phyloP scores from a whole-genome alignment of 2,888 invertebrate genomes.

The Stenoptilia bipunctidactyla region DNA sequence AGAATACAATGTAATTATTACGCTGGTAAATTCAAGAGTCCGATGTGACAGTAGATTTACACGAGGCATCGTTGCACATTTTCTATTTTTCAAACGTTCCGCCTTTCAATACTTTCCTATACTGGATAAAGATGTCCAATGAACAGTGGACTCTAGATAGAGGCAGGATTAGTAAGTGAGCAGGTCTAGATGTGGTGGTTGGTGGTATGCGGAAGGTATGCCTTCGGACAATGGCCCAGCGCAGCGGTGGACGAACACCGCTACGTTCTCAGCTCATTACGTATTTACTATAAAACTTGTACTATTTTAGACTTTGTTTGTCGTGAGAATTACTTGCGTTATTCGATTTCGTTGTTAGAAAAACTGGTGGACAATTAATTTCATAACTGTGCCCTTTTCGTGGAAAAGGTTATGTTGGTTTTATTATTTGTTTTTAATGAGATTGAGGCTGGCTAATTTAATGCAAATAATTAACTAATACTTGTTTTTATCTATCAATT shows the following conservation, averaged over 20 bases:
- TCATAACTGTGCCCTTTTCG: no score
- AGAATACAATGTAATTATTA: no score
- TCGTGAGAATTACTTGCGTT: conserved; percentile 12
- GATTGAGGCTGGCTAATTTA: no score
- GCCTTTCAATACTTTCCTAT: conserved; percentile 64
- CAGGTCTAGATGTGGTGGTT: conserved; percentile 36
- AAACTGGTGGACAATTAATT: no score
- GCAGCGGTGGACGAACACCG: conserved; percentile 41
- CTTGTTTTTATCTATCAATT: no score
- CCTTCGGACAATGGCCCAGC: conserved; percentile 51
- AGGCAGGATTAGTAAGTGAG: conserved; percentile 18
- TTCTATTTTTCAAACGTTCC: conserved; percentile 67
- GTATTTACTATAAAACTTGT: conserved; percentile 55
- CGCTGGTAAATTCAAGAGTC: no score
- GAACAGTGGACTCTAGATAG: conserved; percentile 28
- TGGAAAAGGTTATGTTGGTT: no score
- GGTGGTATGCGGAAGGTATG: conserved; percentile 49
- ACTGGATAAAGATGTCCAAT: conserved; percentile 35
- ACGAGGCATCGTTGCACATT: conserved; percentile 39
- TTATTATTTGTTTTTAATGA: no score
- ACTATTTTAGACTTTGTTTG: conserved; percentile 33
- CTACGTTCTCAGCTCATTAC: conserved; percentile 62
- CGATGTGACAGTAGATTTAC: conserved; percentile 31
- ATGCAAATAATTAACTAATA: no score
- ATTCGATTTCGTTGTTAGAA: not conserved